These are phyloP conservation scores for Berghia stephanieae DNA, from an alignment of 1,140 invertebrate genomes.

Conservation along the genomic window DNA sequence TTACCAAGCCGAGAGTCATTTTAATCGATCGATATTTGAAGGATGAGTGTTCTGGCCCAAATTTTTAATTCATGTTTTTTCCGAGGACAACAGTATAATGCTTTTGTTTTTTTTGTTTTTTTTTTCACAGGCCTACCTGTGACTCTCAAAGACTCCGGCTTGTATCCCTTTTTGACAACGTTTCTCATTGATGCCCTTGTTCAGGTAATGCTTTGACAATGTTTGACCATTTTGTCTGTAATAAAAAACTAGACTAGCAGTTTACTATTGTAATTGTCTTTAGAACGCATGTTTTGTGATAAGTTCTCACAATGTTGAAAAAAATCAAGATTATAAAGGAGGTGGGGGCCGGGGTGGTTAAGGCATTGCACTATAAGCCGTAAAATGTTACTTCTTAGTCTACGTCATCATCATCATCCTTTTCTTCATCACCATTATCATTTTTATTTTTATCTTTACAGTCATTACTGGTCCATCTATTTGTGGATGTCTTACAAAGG, in stretches of 20 bases:
- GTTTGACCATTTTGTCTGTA: neutral
- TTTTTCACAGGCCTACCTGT: conserved; percentile 54
- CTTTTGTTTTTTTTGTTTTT: neutral
- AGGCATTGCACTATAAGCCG: neutral
- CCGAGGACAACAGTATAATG: neutral
- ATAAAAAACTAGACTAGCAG: neutral
- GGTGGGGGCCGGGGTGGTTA: neutral
- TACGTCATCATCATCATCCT: neutral
- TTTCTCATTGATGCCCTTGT: conserved; percentile 53
- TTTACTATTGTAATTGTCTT: neutral
- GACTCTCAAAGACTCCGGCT: conserved; percentile 50
- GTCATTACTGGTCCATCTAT: conserved; percentile 37
- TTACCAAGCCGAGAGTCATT: neutral
- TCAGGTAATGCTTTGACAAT: conserved; percentile 44
- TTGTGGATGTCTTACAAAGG: conserved; percentile 51
- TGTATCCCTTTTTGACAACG: conserved; percentile 58
- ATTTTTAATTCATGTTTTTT: neutral
- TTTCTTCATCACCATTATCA: neutral
- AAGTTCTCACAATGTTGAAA: neutral
- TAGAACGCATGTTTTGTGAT: neutral
- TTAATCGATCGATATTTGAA: neutral
- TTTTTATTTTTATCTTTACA: conserved; percentile 29
- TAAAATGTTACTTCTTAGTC: neutral
- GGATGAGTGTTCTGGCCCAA: neutral
- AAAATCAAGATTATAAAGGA: neutral